Percentiles rank a stretch among this genome's conserved stretches.
These are phyloP conservation scores for Asobara japonica DNA, from an alignment of 1,140 invertebrate species.

Conservation along the genomic window DNA sequence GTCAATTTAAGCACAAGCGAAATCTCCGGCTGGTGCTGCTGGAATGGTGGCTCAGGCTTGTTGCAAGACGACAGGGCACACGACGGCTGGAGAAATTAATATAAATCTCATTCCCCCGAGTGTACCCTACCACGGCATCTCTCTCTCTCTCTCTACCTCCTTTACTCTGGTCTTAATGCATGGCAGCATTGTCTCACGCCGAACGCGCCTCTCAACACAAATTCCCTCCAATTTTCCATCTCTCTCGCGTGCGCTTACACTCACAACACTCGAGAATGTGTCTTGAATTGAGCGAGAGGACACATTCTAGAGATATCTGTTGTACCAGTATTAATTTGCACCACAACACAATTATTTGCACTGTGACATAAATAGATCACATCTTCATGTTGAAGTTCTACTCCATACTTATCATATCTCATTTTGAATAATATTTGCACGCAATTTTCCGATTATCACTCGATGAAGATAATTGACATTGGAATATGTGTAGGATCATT, in stretches of 20 bases:
- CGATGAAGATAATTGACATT: too few relatives aligned
- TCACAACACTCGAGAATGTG: background rate
- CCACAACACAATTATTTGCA: conserved; percentile 23
- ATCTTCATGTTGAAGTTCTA: background rate
- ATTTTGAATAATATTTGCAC: too few relatives aligned
- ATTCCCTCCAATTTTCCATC: background rate
- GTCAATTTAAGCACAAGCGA: background rate
- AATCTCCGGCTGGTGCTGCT: background rate
- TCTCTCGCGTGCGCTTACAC: background rate
- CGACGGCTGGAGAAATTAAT: conserved; percentile 53
- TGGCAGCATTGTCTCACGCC: conserved; percentile 46
- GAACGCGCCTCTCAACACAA: conserved; percentile 26
- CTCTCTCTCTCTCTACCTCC: background rate
- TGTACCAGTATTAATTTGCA: conserved; percentile 31
- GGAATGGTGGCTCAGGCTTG: conserved; percentile 12
- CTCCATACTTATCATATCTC: too few relatives aligned
- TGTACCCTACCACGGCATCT: background rate
- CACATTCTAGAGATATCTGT: background rate
- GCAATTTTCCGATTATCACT: too few relatives aligned
- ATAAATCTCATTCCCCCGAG: conserved; percentile 47
- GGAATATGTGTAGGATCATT: too few relatives aligned
- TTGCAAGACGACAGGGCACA: conserved; percentile 29
- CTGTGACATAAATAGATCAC: background rate
- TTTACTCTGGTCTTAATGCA: background rate
- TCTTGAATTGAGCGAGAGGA: too few relatives aligned